phyloP scores from a whole-genome alignment of 2,113 vertebrate genomes.

The Rhodinocichla rosea region DNA sequence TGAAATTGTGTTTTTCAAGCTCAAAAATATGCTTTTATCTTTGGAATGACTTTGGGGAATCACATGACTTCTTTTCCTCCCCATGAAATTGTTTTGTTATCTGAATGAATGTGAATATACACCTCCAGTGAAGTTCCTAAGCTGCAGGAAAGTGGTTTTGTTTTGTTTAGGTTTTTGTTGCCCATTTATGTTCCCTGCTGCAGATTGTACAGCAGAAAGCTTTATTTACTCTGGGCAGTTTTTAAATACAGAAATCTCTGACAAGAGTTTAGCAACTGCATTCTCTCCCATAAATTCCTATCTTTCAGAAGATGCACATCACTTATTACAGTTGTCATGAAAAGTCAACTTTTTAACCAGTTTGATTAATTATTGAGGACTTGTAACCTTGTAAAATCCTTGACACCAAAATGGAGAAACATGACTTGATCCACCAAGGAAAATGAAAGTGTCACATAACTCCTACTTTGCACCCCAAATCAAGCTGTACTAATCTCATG shows the following conservation, averaged over 20 bases:
- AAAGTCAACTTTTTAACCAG: background rate
- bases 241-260: background rate
- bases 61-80: background rate
- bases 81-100: background rate
- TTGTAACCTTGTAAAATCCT: background rate
- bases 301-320: background rate
- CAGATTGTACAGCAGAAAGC: background rate
- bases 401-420: background rate
- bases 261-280: background rate
- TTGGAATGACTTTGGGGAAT: background rate
- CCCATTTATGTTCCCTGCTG: background rate
- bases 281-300: background rate
- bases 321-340: background rate
- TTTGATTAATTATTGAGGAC: background rate
- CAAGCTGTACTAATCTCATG: background rate
- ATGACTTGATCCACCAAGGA: background rate
- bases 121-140: background rate
- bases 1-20: background rate
- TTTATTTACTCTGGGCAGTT: background rate
- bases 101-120: background rate
- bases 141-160: background rate
- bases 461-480: background rate
- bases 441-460: background rate
- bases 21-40: background rate
- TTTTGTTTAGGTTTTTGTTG: background rate